Evolutionary conservation across 2,888 invertebrate genomes (phyloP).

Genomic region (Subacronicta megacephala): DNA sequence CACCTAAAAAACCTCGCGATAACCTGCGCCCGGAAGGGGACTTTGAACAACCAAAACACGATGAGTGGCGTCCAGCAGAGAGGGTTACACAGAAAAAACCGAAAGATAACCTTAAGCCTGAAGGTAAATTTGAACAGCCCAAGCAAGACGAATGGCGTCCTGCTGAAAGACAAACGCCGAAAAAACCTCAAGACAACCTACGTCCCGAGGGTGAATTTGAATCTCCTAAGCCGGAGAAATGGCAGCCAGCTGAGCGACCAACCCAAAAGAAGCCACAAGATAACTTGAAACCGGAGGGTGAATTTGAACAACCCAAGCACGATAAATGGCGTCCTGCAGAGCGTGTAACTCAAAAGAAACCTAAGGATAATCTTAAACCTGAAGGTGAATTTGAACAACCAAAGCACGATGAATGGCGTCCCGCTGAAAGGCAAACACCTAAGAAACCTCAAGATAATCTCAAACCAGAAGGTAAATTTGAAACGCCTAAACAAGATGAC

Average conservation of each 20-base stretch:
- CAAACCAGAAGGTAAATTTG: slow-evolving; percentile 79
- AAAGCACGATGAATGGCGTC: slow-evolving; percentile 79
- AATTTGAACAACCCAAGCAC: slow-evolving; percentile 65
- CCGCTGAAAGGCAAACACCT: slow-evolving; percentile 80
- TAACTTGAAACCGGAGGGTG: slow-evolving; percentile 87
- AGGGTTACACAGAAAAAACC: slow-evolving; percentile 58
- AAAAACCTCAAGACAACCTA: slow-evolving; percentile 82
- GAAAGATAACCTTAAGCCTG: slow-evolving; percentile 69
- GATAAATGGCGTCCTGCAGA: slow-evolving; percentile 83
- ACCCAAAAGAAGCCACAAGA: slow-evolving; percentile 82
- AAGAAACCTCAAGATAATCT: slow-evolving; percentile 85
- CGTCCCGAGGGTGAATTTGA: slow-evolving; percentile 88
- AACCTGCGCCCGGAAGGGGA: slow-evolving; percentile 83
- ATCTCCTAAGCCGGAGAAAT: slow-evolving; percentile 67
- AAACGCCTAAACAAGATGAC: slow-evolving; percentile 78
- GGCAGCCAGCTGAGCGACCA: slow-evolving; percentile 75
- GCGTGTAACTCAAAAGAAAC: slow-evolving; percentile 67
- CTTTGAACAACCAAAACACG: slow-evolving; percentile 82
- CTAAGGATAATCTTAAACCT: slow-evolving; percentile 82
- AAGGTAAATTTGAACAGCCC: no score
- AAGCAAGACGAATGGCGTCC: slow-evolving; percentile 74
- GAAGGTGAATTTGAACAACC: slow-evolving; percentile 89
- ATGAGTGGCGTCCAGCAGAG: slow-evolving; percentile 76
- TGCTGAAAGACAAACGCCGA: slow-evolving; percentile 76
- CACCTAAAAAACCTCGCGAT: slow-evolving; percentile 88